Percentiles rank a stretch among this genome's conserved stretches.
Conservation (phyloP, 2,113 vertebrate genomes). For the Rhinichthys klamathensis region DNA sequence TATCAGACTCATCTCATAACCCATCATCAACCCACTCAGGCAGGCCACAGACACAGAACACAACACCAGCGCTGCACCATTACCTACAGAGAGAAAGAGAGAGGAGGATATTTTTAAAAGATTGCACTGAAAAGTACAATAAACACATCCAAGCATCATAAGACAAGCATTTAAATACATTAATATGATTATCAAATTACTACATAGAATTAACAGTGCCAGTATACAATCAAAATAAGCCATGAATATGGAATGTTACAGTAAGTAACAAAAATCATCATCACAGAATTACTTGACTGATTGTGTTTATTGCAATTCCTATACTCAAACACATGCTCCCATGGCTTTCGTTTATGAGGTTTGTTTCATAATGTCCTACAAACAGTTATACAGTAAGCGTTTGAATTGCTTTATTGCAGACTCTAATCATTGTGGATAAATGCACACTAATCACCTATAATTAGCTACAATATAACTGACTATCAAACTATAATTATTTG, state of each 20-base stretch:
- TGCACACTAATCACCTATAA: not conserved
- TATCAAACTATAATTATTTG: not conserved
- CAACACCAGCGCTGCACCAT: slow-evolving; percentile 81
- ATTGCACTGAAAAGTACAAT: not conserved
- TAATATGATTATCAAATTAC: not conserved
- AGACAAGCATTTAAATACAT: not conserved
- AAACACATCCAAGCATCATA: not conserved
- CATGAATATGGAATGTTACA: not conserved
- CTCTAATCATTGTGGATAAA: not conserved
- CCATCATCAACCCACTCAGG: slow-evolving; percentile 90
- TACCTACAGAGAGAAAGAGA: slow-evolving; percentile 75
- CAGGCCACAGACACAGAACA: slow-evolving; percentile 82
- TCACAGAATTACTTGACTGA: not conserved
- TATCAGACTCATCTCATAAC: slow-evolving; percentile 91
- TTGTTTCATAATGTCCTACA: not conserved
- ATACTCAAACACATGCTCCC: not conserved
- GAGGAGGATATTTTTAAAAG: not conserved
- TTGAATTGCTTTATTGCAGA: not conserved
- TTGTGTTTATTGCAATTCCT: not conserved
- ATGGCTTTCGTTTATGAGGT: not conserved
- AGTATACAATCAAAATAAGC: not conserved
- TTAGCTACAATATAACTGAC: not conserved
- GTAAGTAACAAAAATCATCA: not conserved
- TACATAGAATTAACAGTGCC: not conserved
- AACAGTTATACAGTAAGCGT: not conserved